Evolutionary conservation across 2,113 vertebrate species (phyloP).

Genomic region (Melanerpes aurifrons): DNA sequence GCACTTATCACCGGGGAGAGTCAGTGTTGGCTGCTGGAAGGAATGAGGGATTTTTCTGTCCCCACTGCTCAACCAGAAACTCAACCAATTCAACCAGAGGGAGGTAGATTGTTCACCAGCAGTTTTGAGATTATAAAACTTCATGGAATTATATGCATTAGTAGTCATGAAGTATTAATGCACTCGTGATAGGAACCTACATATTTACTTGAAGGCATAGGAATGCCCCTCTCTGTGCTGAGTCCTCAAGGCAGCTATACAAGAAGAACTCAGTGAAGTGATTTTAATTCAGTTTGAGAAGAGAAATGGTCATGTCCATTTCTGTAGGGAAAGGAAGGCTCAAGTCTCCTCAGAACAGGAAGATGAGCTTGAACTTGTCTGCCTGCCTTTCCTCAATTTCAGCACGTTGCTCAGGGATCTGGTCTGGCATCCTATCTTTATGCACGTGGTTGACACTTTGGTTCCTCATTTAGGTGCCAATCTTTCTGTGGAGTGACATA

Average conservation of each 20-base stretch:
- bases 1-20: not conserved
- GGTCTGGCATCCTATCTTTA: not conserved
- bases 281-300: not conserved
- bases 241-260: not conserved
- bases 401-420: not conserved
- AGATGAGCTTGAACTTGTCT: slow-evolving; percentile 2
- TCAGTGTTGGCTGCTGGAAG: not conserved
- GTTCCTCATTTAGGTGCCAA: slow-evolving; percentile 3
- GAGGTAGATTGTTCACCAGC: not conserved
- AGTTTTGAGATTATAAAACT: not conserved
- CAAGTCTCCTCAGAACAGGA: not conserved
- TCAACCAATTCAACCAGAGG: not conserved
- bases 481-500: not conserved
- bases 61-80: not conserved
- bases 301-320: not conserved
- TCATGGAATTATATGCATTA: not conserved
- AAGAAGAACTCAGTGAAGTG: not conserved
- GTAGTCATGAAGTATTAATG: not conserved
- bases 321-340: not conserved
- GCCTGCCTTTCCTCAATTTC: slow-evolving; percentile 25
- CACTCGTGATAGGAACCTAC: not conserved
- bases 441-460: not conserved
- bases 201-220: not conserved
- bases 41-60: not conserved
- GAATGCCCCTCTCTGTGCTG: not conserved